A percentile compares a stretch with the other conserved stretches of the same genome.
phyloP scores from a whole-genome alignment of 2,888 invertebrate genomes.

The Lampropteryx suffumata region DNA sequence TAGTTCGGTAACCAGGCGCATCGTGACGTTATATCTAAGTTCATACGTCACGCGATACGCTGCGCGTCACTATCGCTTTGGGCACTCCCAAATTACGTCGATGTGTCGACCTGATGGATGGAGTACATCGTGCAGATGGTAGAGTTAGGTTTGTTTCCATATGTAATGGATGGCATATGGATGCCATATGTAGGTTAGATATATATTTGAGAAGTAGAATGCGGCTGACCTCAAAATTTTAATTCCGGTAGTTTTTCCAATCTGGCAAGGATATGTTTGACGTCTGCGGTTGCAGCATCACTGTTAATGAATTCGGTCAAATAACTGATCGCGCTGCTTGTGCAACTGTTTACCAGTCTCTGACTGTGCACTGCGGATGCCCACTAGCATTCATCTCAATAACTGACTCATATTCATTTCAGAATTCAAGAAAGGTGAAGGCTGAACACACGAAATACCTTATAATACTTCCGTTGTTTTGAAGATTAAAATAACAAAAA shows the following conservation, averaged over 20 bases:
- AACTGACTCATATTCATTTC: slow-evolving; percentile 15
- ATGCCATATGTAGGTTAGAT: too few relatives aligned
- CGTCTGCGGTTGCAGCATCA: slow-evolving; percentile 9
- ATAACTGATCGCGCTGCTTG: slow-evolving; percentile 9
- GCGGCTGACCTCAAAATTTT: too few relatives aligned
- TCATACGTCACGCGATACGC: too few relatives aligned
- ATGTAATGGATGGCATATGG: too few relatives aligned
- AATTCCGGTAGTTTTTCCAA: not conserved
- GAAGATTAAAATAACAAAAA: not conserved
- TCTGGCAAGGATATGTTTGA: not conserved
- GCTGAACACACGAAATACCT: too few relatives aligned
- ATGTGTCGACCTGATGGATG: too few relatives aligned
- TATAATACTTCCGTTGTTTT: not conserved
- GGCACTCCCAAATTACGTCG: not conserved
- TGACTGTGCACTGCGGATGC: slow-evolving; percentile 4
- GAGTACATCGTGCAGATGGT: too few relatives aligned
- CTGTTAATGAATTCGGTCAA: slow-evolving; percentile 9
- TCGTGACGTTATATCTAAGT: not conserved
- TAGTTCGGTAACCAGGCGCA: not conserved
- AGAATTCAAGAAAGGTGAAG: slow-evolving; percentile 1
- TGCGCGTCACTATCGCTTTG: not conserved
- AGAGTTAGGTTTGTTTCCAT: too few relatives aligned
- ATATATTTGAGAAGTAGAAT: too few relatives aligned
- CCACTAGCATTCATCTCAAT: not conserved
- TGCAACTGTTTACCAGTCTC: slow-evolving; percentile 8